Percentiles rank a stretch among this genome's conserved stretches.
These are phyloP conservation scores for Gallinago undulata DNA, from an alignment of 2,113 vertebrate species.

Conservation along the genomic window DNA sequence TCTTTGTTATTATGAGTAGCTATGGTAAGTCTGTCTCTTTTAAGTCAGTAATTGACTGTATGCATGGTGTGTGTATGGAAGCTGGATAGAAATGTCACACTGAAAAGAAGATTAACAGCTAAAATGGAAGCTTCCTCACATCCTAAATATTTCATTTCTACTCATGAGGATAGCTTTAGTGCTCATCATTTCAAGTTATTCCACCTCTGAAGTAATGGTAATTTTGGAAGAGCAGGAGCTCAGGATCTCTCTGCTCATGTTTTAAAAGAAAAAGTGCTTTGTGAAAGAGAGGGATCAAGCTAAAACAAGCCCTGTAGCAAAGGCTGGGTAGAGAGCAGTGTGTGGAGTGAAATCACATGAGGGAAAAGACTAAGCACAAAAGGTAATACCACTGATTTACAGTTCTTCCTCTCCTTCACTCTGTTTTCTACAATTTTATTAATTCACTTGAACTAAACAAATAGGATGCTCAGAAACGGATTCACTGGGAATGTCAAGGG, in stretches of 20 bases:
- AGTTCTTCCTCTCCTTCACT: not conserved
- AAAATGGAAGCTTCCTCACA: conserved; percentile 28
- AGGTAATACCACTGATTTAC: not conserved
- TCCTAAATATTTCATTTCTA: conserved; percentile 46
- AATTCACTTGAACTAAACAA: not conserved
- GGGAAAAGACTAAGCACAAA: not conserved
- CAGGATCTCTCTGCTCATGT: not conserved
- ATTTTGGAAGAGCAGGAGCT: not conserved
- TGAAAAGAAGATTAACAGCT: conserved; percentile 8
- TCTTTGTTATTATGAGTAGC: not conserved
- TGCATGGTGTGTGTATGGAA: not conserved
- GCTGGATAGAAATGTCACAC: not conserved
- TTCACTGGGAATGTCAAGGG: not conserved
- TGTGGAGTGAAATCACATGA: not conserved
- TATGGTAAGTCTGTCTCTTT: not conserved
- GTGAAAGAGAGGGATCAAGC: not conserved
- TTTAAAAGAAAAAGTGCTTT: not conserved
- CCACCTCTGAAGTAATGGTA: not conserved
- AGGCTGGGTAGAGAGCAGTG: not conserved
- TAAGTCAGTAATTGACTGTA: not conserved
- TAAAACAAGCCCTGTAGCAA: not conserved
- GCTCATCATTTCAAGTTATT: conserved; percentile 29
- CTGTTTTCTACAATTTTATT: not conserved
- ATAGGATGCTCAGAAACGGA: not conserved
- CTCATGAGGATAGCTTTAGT: conserved; percentile 31